These are phyloP conservation scores for Anguilla anguilla DNA, from an alignment of 2,797 vertebrate species.

Conservation along the genomic window DNA sequence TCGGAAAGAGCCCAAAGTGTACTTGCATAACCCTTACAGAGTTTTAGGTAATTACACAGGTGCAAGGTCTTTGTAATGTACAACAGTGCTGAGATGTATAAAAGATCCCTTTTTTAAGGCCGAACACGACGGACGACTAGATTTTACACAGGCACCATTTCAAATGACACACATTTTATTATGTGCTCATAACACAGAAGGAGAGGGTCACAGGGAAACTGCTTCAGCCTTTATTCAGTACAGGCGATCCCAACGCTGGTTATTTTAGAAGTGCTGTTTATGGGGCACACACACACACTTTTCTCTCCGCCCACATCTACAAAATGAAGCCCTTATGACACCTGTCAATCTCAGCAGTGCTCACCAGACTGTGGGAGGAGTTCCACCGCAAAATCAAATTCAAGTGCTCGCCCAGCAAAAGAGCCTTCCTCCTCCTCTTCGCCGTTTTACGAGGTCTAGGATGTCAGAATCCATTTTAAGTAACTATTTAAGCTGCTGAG, in stretches of 20 bases:
- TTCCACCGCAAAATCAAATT: background rate
- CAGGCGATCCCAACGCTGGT: background rate
- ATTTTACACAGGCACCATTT: background rate
- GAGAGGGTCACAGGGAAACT: background rate
- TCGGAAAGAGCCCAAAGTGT: too few species aligned
- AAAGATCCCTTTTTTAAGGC: constrained; percentile 10
- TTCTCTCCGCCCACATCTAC: background rate
- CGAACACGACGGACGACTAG: background rate
- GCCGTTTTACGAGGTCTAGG: background rate
- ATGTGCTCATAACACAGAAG: background rate
- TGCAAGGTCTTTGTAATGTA: background rate
- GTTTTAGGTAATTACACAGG: background rate
- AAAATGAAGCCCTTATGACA: constrained; percentile 9
- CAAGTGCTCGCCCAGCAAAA: background rate
- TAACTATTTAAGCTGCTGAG: background rate
- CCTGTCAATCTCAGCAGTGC: background rate
- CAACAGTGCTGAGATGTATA: background rate
- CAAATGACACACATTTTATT: background rate
- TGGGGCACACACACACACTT: background rate
- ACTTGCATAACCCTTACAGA: background rate
- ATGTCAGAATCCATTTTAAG: background rate
- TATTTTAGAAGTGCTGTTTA: background rate
- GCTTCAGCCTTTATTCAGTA: background rate
- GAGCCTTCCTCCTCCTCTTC: background rate
- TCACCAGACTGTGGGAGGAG: background rate